Evolutionary conservation across 2,888 invertebrate genomes (phyloP).

Genomic region (Villa cingulata): DNA sequence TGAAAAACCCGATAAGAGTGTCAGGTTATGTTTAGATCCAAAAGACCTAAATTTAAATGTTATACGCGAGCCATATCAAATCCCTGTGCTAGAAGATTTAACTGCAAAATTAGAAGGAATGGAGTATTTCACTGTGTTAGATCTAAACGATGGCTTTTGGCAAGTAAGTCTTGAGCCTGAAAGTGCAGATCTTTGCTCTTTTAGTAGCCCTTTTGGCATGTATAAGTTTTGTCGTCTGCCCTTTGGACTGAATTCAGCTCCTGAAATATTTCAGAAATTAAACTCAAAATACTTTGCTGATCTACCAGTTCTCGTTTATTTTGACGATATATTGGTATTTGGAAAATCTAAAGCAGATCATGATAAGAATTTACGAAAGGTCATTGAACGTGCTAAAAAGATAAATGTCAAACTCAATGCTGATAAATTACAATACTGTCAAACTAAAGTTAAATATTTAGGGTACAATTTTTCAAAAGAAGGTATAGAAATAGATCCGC

Average conservation of each 20-base stretch:
- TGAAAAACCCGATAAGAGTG: conserved; percentile 8
- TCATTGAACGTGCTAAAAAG: conserved; percentile 2
- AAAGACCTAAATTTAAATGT: conserved; percentile 4
- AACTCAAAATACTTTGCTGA: too few species aligned
- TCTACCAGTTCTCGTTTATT: conserved; percentile 3
- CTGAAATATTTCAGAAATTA: too few species aligned
- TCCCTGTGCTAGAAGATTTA: conserved; percentile 6
- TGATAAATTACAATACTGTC: conserved; percentile 4
- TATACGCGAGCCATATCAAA: conserved; percentile 5
- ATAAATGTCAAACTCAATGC: conserved; percentile 7
- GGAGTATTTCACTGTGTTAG: conserved; percentile 7
- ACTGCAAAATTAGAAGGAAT: conserved; percentile 2
- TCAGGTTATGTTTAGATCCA: conserved; percentile 7
- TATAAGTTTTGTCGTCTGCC: too few species aligned
- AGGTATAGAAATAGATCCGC: conserved; percentile 2
- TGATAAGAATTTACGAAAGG: too few species aligned
- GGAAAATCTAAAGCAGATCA: too few species aligned
- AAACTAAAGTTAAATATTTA: too few species aligned
- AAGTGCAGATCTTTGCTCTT: background rate
- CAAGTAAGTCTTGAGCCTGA: background rate
- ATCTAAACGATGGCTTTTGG: conserved; percentile 9
- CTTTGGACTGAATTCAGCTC: too few species aligned
- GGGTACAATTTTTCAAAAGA: too few species aligned
- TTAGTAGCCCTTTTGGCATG: too few species aligned
- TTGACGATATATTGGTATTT: conserved; percentile 6